Base-by-base conservation (phyloP, 2,113 vertebrate species). In the Pachycephala philippinensis region DNA sequence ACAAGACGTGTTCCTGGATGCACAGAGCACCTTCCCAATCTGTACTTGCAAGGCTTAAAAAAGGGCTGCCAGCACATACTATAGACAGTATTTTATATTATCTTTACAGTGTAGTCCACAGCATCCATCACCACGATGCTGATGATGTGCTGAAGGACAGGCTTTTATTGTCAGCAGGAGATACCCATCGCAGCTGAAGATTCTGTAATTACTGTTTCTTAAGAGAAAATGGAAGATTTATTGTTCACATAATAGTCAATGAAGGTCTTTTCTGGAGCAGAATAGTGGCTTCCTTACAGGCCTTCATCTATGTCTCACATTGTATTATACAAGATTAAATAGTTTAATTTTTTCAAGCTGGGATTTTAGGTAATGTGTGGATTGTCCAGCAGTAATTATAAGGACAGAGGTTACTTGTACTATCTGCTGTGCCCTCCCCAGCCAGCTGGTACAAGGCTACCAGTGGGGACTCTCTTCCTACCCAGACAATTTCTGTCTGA, bases 211-310 rank as follows among this genome's bases (percentile, higher is more conserved):
- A 82, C 76, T 89, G 72, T 71, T 96, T 93, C 96, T 95, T 71
- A 64, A 69, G 40, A 94, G 79, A 89, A 95, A 97, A 88, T 71
- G 83, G 71, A 96, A 93, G 88, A 96, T 96, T 90, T 93, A 95
- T 95, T 79, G 87, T 42, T 52, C 65, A 75, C 57, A 71, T 88
- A 90, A 88, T 39, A 89, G 88, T 93, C 74, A 96, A 95, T 78
- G 92, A 87, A 82, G 76, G 83, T 87, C 76, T 94, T 82, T 82
- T 94, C 69, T 89, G 63, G 44, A 82, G 82, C 1, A 86, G 89
- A 90, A 94, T 12, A 94, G 93, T 39, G 71, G 68, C 66, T 94
- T 85, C 40, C 89, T 92, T 84, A 87, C 60, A 86, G 83, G 61
- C 86, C 92, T 84, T 68, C 40, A 8, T 82, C 72, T 93, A 4